Base-by-base conservation (phyloP, 2,113 vertebrate species). In the Tachuris rubrigastra region DNA sequence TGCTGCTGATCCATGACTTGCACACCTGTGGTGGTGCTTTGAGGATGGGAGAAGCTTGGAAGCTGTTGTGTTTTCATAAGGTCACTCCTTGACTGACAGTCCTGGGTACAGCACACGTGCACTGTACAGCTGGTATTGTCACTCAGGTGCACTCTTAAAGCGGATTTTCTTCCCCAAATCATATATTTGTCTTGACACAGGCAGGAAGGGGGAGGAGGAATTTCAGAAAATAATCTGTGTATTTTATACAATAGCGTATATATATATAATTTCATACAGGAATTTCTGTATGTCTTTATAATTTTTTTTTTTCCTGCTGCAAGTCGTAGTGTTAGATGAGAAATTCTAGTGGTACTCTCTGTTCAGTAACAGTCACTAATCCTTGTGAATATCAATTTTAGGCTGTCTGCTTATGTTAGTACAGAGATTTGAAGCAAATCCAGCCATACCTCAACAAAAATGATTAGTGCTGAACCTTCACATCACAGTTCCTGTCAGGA, bases 371-470 rank as follows among this genome's bases (percentile, higher is more conserved):
- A 79, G 77, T 63, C 41, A 52, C 68, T 88, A 76, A 73, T 91
- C 72, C 67, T 68, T 67, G 35, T 42, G 77, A 68, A 71, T 87
- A 84, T 81, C 72, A 58, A 4, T 92, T 96, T 93, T 55, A 55
- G 58, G 39, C 67, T 77, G 81, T 80, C 91, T 91, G 69, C 50
- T 90, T 31, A 63, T 71, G 53, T 47, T 94, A 77, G 31, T 63
- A 27, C 12, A 77, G 72, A 80, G 53, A 62, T 89, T 69, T 65
- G 71, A 88, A 95, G 76, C 50, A 89, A 91, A 80, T 85, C 41
- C 52, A 37, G 18, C 65, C 55, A 30, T 87, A 85, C 10, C 27
- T 81, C 47, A 53, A 50, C 35, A 95, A 44, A 80, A 67, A 42
- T 59, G 8, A 83, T 93, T 78, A 75, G 72, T 90, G 56, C 41